A percentile compares a stretch with the other conserved stretches of the same genome.
Conservation (phyloP, 2,113 vertebrate species). For the Oryzias curvinotus region DNA sequence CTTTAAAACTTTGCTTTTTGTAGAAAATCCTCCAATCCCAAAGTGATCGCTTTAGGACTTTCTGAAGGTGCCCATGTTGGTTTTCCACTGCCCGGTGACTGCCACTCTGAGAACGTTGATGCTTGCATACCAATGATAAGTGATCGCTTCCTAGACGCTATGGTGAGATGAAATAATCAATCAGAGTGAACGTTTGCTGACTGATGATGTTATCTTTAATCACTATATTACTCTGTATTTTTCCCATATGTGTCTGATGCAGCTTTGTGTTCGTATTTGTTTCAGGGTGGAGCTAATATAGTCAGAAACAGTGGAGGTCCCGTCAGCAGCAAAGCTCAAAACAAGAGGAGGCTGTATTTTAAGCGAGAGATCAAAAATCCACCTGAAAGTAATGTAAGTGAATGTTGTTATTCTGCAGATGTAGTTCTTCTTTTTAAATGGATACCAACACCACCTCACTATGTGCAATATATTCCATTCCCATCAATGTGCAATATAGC, state of each 20-base stretch:
- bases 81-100: conserved; percentile 64
- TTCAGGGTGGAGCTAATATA: conserved; percentile 84
- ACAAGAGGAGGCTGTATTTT: conserved; percentile 78
- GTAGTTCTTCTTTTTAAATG: background rate
- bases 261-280: background rate
- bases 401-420: background rate
- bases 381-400: conserved; percentile 80
- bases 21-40: conserved; percentile 86
- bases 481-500: too few species aligned
- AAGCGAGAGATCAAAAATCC: conserved; percentile 65
- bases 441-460: too few species aligned
- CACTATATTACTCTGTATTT: too few species aligned
- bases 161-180: conserved; percentile 75
- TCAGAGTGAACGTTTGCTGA: background rate
- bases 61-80: conserved; percentile 66
- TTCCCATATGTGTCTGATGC: too few species aligned
- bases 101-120: conserved; percentile 76
- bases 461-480: too few species aligned
- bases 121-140: conserved; percentile 80
- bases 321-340: conserved; percentile 71
- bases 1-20: conserved; percentile 23
- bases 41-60: conserved; percentile 74
- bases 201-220: background rate
- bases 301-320: conserved; percentile 82
- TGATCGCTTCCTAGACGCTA: conserved; percentile 81